Evolutionary conservation across 1,140 invertebrate genomes (phyloP).

Genomic region (Brachionus plicatilis): DNA sequence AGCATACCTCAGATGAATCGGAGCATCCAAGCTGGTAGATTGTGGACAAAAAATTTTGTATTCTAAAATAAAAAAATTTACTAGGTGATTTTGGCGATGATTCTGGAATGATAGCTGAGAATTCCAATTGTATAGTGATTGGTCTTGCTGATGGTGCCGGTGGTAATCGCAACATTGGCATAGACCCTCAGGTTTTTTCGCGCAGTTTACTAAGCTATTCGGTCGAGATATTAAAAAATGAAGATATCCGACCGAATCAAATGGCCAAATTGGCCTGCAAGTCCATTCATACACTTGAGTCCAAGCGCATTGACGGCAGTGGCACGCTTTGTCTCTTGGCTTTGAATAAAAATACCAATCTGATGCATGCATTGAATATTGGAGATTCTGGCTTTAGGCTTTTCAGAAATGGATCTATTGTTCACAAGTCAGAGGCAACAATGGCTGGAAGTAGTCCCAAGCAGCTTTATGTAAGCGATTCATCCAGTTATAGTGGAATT

Average conservation of each 20-base stretch:
- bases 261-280: background rate
- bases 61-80: background rate
- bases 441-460: conserved; percentile 40
- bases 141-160: conserved; percentile 40
- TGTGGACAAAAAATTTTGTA: background rate
- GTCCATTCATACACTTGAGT: conserved; percentile 25
- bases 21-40: conserved; percentile 1
- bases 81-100: conserved; percentile 39
- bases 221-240: conserved; percentile 8
- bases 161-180: conserved; percentile 38
- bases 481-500: conserved; percentile 13
- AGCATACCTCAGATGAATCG: background rate
- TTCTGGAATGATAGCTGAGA: conserved; percentile 35
- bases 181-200: conserved; percentile 31
- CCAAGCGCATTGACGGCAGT: conserved; percentile 32
- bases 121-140: conserved; percentile 6
- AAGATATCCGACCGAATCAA: conserved; percentile 15
- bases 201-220: conserved; percentile 11
- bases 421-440: conserved; percentile 9
- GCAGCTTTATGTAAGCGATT: conserved; percentile 28
- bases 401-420: conserved; percentile 6
- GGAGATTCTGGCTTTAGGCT: conserved; percentile 36
- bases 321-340: conserved; percentile 37
- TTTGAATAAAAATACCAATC: conserved; percentile 3
- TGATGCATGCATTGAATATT: conserved; percentile 34